Percentiles rank a stretch among this genome's conserved stretches.
phyloP scores from a whole-genome alignment of 2,888 invertebrate genomes.

The Cantharis rustica region DNA sequence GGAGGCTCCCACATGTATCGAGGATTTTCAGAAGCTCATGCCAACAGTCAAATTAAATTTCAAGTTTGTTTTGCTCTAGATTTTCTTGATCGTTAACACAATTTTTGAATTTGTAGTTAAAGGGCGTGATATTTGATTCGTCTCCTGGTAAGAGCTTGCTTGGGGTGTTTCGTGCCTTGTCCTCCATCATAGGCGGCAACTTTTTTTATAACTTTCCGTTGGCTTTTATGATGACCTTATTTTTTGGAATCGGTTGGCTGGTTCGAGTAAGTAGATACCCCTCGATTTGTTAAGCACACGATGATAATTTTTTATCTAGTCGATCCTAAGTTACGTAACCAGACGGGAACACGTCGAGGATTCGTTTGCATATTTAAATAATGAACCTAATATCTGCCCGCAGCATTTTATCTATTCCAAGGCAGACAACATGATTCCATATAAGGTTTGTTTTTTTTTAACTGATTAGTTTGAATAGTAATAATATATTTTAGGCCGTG shows the following conservation, averaged over 20 bases:
- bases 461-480: background rate
- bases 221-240: constrained; percentile 61
- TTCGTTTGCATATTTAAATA: constrained; percentile 62
- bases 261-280: constrained; percentile 58
- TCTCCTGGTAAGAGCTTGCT: constrained; percentile 68
- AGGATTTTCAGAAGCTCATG: constrained; percentile 64
- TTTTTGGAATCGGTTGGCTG: constrained; percentile 65
- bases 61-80: background rate
- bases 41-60: background rate
- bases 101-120: constrained; percentile 52
- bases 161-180: constrained; percentile 64
- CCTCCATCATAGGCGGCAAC: constrained; percentile 65
- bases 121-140: constrained; percentile 74
- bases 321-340: constrained; percentile 11
- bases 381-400: constrained; percentile 66
- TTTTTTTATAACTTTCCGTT: constrained; percentile 61
- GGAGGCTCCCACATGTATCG: constrained; percentile 76
- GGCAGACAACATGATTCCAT: constrained; percentile 69
- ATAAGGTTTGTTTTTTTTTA: constrained; percentile 52
- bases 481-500: constrained; percentile 60
- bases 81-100: background rate
- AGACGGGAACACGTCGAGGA: constrained; percentile 43
- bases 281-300: fast-evolving
- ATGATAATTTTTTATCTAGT: constrained; percentile 42
- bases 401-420: constrained; percentile 77